Evolutionary conservation across 2,113 vertebrate species (phyloP).

Genomic region (Psephotus haematonotus): DNA sequence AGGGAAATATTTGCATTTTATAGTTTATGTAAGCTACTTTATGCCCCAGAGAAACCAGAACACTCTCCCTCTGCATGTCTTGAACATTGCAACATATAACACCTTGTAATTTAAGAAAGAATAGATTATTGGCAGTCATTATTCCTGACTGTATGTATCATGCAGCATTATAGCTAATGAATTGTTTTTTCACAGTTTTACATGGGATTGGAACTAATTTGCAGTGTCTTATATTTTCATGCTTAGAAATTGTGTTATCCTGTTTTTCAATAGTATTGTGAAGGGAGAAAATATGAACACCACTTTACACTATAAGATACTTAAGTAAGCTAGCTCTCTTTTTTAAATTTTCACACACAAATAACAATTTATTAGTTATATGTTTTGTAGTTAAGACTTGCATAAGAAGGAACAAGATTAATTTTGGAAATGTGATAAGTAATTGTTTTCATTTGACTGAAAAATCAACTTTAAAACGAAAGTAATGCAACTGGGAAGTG

Average conservation of each 20-base stretch:
- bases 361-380: background rate
- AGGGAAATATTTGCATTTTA: background rate
- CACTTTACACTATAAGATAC: background rate
- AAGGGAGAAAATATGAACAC: background rate
- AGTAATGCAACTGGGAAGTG: background rate
- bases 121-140: background rate
- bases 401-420: background rate
- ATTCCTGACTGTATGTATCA: background rate
- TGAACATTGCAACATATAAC: background rate
- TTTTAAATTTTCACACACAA: background rate
- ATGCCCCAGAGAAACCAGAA: background rate
- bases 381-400: background rate
- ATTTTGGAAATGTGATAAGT: background rate
- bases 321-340: background rate
- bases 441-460: background rate
- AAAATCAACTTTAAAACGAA: background rate
- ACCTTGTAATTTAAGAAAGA: slow-evolving; percentile 13
- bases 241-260: background rate
- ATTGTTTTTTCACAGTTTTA: background rate
- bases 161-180: background rate
- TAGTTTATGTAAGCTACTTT: slow-evolving; percentile 22
- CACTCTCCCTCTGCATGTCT: background rate
- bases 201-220: background rate
- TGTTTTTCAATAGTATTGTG: background rate
- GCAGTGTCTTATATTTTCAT: background rate